Conservation (phyloP, 2,113 vertebrate genomes). For the Pionites leucogaster region DNA sequence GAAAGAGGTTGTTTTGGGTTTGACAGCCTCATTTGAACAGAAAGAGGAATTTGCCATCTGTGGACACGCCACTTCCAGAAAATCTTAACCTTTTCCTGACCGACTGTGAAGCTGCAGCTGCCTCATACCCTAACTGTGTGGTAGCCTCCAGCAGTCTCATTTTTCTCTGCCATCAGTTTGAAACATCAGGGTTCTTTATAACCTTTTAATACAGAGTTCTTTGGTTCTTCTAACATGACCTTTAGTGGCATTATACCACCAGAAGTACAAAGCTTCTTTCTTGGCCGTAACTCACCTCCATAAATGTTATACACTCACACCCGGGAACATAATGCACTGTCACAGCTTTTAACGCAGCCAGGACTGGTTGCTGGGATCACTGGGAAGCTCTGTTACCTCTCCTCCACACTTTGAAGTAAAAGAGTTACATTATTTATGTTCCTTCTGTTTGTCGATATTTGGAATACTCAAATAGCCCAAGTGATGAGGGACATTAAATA, state of each 20-base stretch:
- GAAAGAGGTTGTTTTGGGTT: constrained; percentile 48
- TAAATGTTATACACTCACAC: neutral
- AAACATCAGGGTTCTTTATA: neutral
- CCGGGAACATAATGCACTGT: neutral
- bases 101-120: neutral
- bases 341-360: neutral
- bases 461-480: neutral
- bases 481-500: neutral
- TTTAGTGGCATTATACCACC: neutral
- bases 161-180: neutral
- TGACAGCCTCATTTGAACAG: constrained; percentile 51
- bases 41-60: constrained; percentile 64
- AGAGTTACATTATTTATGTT: neutral
- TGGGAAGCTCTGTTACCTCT: neutral
- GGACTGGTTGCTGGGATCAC: neutral
- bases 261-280: neutral
- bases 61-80: constrained; percentile 43
- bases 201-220: neutral
- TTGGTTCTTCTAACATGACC: neutral
- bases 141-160: neutral
- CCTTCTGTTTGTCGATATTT: neutral
- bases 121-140: neutral
- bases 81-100: constrained; percentile 56
- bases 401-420: neutral
- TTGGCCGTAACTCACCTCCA: neutral